Evolutionary conservation across 2,113 vertebrate species (phyloP).

Genomic region (Aldabrachelys gigantea): DNA sequence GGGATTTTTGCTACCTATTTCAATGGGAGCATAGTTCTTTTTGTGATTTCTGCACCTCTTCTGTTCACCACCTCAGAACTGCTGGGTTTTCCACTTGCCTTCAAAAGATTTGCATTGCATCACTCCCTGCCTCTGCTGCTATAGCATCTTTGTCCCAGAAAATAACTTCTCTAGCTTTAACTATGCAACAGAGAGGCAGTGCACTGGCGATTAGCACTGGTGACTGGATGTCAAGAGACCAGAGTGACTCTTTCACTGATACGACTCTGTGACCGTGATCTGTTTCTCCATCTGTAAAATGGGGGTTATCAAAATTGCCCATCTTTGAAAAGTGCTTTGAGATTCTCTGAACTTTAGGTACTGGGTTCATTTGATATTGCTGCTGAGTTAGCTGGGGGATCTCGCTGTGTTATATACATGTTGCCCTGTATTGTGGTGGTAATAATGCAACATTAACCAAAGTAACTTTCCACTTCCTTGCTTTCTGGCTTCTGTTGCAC

Average conservation of each 20-base stretch:
- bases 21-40: not conserved
- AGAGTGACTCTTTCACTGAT: not conserved
- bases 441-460: not conserved
- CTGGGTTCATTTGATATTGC: fast-evolving
- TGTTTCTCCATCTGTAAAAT: not conserved
- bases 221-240: not conserved
- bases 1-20: not conserved
- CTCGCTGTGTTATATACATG: not conserved
- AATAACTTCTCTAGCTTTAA: not conserved
- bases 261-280: not conserved
- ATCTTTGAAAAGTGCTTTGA: not conserved
- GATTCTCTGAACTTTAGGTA: not conserved
- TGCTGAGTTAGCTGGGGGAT: not conserved
- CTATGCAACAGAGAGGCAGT: not conserved
- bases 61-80: not conserved
- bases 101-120: not conserved
- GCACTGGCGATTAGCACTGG: not conserved
- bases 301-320: not conserved
- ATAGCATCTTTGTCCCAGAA: not conserved
- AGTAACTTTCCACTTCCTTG: not conserved
- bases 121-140: not conserved
- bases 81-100: not conserved
- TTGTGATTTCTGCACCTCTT: not conserved
- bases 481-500: not conserved
- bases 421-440: not conserved